Evolutionary conservation across 2,888 invertebrate genomes (phyloP), one percentile per base, ranked within the genome.

Genomic region (Nasonovia ribisnigri): DNA sequence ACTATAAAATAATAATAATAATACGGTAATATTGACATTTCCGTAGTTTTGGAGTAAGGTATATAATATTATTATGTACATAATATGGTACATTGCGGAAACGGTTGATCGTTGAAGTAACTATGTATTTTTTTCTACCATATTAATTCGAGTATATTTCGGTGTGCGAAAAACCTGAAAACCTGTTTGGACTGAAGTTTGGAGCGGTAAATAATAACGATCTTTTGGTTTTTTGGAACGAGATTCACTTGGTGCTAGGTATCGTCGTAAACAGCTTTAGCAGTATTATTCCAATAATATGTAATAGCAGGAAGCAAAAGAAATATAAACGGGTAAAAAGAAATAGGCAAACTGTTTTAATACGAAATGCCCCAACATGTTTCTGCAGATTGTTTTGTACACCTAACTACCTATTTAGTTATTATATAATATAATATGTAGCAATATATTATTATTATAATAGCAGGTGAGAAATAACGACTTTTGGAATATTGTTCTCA

Each of bases 1-100:
- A 88, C 42, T 54, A 54, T 43, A 89, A 42, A 43, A 46, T 86
- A 86, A 29, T 86, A 86, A 46, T 46, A 86, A 86, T 86, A 86
- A 46, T 29, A 16, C 26, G 26, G 43, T 84, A 11, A 36, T 77
- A 86, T 86, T 86, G 86, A 86, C n/a, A n/a, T 86, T n/a, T 86
- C 86, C 86, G 46, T 6, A 86, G 46, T 86, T 86, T 46, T 13
- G 46, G 46, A 43, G 26, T 43, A 77, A 77, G 16, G 46, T 46
- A 46, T 20, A 57, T 26, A 8, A 67, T 36, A 36, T 36, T 77
- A 36, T 36, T 36, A 36, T 77, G 16, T 16, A 6, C 36, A 67
- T 13, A 67, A 5, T 4, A 29, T 16, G n/a, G 20, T 6, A n/a
- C 20, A 51, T 88, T 43, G 57, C 89, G 43, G 57, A 89, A 90